Evolutionary conservation across 1,140 invertebrate species (phyloP).

Genomic region (Drosophila punjabiensis): DNA sequence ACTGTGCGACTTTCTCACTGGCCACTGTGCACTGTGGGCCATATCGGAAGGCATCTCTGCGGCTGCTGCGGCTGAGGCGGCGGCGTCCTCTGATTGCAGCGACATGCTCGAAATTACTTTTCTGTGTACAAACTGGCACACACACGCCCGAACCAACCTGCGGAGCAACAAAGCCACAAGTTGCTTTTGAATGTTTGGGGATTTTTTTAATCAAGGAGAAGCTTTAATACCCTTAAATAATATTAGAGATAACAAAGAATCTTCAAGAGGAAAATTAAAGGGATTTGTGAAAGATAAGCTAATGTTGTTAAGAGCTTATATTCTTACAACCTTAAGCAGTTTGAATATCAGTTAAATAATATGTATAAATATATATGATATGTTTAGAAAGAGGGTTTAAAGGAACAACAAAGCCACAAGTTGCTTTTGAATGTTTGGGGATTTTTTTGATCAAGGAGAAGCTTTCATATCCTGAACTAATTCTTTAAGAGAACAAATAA

Average conservation of each 20-base stretch:
- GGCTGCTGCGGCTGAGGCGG: conserved; percentile 46
- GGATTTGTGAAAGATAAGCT: neutral
- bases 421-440: conserved; percentile 27
- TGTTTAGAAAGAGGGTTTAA: too few relatives aligned
- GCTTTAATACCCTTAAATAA: conserved; percentile 7
- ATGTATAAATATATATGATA: neutral
- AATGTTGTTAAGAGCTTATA: neutral
- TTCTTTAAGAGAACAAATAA: too few relatives aligned
- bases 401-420: conserved; percentile 28
- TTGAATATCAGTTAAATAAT: neutral
- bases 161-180: conserved; percentile 32
- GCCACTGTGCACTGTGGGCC: conserved; percentile 35
- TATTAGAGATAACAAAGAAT: neutral
- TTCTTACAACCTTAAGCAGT: too few relatives aligned
- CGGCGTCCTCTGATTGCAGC: conserved; percentile 73
- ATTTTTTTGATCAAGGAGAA: neutral
- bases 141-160: conserved; percentile 5
- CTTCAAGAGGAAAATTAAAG: too few relatives aligned
- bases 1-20: conserved; percentile 31
- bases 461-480: conserved; percentile 9
- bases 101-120: conserved; percentile 82
- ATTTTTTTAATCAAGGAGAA: neutral
- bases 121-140: conserved; percentile 74
- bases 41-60: conserved; percentile 72
- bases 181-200: conserved; percentile 25